Percentiles rank a stretch among this genome's conserved stretches.
Evolutionary conservation across 2,797 vertebrate genomes (phyloP).

Genomic region (Thaleichthys pacificus): DNA sequence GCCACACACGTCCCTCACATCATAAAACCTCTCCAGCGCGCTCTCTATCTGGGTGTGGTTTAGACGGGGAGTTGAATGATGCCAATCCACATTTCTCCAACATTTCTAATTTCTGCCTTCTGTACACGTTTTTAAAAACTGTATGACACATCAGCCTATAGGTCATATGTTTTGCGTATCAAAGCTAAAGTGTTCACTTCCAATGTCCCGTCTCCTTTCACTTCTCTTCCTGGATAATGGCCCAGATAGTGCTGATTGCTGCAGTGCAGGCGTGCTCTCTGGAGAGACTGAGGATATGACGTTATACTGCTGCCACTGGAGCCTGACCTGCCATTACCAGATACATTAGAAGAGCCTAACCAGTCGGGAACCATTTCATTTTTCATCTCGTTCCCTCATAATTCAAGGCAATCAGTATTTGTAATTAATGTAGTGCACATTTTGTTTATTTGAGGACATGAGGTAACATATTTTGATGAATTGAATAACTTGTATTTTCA

Average conservation of each 20-base stretch:
- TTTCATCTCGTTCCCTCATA: no score
- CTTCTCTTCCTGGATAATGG: conserved; percentile 46
- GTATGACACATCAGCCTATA: not conserved
- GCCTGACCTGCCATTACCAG: not conserved
- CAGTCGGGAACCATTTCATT: not conserved
- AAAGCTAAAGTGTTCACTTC: not conserved
- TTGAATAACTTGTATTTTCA: not conserved
- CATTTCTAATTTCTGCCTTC: not conserved
- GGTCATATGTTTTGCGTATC: not conserved
- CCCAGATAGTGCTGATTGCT: conserved; percentile 56
- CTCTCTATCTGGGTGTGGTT: not conserved
- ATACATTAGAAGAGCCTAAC: not conserved
- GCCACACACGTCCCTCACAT: conserved; percentile 1
- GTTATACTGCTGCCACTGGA: not conserved
- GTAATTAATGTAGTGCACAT: not conserved
- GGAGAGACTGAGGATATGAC: conserved; percentile 10
- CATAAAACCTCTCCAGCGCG: not conserved
- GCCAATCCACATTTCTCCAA: not conserved
- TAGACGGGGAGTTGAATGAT: not conserved
- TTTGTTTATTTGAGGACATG: conserved; percentile 2
- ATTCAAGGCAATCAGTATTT: not conserved
- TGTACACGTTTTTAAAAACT: not conserved
- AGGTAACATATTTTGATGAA: not conserved
- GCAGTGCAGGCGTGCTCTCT: conserved; percentile 62
- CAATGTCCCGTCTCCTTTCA: conserved; percentile 6